Evolutionary conservation across 2,113 vertebrate genomes (phyloP).

Genomic region (Anguilla japonica): DNA sequence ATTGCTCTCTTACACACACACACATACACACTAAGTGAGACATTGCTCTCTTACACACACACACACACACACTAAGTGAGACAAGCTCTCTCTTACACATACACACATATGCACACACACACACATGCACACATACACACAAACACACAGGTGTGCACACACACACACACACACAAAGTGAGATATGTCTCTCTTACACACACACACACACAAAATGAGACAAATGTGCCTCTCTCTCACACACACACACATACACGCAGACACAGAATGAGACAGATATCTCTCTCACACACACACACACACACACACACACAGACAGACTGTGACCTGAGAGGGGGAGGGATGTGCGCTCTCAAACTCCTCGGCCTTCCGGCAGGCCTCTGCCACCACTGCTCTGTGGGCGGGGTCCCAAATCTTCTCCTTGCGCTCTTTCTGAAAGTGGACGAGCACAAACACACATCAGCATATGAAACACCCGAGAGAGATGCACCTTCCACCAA

Average conservation of each 20-base stretch:
- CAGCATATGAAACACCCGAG: background rate
- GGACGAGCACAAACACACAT: constrained; percentile 4
- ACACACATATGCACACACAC: constrained; percentile 7
- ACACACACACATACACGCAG: background rate
- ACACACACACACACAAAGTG: background rate
- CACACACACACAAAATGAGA: background rate
- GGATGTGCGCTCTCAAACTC: constrained; percentile 85
- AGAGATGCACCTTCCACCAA: background rate
- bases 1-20: background rate
- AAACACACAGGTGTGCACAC: background rate
- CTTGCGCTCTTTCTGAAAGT: constrained; percentile 89
- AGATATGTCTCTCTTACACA: background rate
- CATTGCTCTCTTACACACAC: background rate
- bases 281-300: background rate
- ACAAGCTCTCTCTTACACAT: background rate
- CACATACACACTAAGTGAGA: background rate
- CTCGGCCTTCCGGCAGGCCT: constrained; percentile 86
- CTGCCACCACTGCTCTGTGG: constrained; percentile 86
- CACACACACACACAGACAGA: background rate
- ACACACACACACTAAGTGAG: background rate
- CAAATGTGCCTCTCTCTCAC: background rate
- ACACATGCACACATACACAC: background rate
- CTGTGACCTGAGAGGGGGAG: constrained; percentile 81
- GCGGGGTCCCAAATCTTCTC: constrained; percentile 95
- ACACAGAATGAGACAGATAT: background rate